These are phyloP conservation scores for Corydoras maculifer DNA, from an alignment of 2,113 vertebrate genomes.

Conservation along the genomic window DNA sequence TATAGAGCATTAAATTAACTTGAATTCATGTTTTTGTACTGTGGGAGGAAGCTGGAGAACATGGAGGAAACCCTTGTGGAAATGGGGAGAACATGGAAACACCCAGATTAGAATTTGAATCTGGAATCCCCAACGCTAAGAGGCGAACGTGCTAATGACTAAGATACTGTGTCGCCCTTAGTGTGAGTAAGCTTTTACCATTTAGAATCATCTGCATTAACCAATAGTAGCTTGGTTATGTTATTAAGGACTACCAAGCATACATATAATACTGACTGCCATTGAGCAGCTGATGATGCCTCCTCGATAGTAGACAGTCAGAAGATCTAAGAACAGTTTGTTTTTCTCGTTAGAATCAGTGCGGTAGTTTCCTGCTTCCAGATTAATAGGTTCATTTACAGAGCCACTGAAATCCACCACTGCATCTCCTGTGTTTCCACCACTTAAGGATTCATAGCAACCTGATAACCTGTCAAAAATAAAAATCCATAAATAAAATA, in stretches of 20 bases:
- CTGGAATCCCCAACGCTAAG: too few species aligned
- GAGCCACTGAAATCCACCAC: constrained; percentile 93
- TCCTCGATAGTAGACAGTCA: constrained; percentile 74
- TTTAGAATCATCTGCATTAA: too few species aligned
- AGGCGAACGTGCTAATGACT: too few species aligned
- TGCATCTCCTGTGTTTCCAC: constrained; percentile 85
- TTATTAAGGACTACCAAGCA: too few species aligned
- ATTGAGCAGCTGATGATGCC: constrained; percentile 89
- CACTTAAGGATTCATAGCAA: constrained; percentile 86
- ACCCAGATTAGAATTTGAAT: too few species aligned
- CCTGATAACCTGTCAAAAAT: constrained; percentile 70
- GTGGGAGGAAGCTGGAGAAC: too few species aligned
- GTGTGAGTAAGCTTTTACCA: too few species aligned
- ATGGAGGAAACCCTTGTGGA: too few species aligned
- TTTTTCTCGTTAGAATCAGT: constrained; percentile 69
- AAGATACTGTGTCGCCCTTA: too few species aligned
- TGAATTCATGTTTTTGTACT: too few species aligned
- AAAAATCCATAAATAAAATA: neutral
- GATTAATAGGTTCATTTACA: constrained; percentile 75
- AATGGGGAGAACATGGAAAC: too few species aligned
- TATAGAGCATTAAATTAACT: too few species aligned
- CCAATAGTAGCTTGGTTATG: neutral
- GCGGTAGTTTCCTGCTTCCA: constrained; percentile 67
- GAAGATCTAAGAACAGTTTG: constrained; percentile 77
- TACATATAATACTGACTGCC: constrained; percentile 53